Evolutionary conservation across 1,140 invertebrate species (phyloP), one percentile per base, ranked within the genome.

Genomic region (Macrosteles quadrilineatus): DNA sequence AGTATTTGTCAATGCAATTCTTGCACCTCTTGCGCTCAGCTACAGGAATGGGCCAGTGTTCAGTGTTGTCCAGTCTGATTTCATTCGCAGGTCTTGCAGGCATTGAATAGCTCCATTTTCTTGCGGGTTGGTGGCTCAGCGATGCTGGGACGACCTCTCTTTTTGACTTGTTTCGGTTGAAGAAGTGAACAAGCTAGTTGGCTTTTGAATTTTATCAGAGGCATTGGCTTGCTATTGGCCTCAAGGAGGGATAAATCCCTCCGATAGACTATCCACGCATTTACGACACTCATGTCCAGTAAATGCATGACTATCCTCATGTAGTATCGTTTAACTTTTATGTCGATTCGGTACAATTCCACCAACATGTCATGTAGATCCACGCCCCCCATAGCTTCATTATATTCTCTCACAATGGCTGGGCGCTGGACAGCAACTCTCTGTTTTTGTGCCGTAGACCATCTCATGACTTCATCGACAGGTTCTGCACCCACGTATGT

Each of bases 331-430:
- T 73, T 77, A 17, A 57, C 72, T 17, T 67, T 71, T 11, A 74
- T 66, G 36, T 30, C 57, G 23, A 74, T 72, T 59, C 73, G 45
- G 70, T 77, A 76, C 31, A 71, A 68, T 25, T 69, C 32, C 19
- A 76, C 72, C 17, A 75, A 62, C 36, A 69, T 69, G 63, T 76
- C 76, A 45, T 73, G 72, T 29, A 76, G 68, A 71, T 78, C 77
- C 25, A 78, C 77, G 36, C 75, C 77, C 63, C 74, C 75, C 75
- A 78, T 78, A 57, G 73, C 47, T 21, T 12, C 17, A 32, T 68
- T 68, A 29, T 68, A 68, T 31, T 55, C 67, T 36, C 47, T 55
- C 55, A 55, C 67, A 21, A 74, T 69, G 21, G 36, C 66, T 31
- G 72, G 66, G 23, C 69, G 17, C n/a, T 30, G 40, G 3, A 73